phyloP scores from a whole-genome alignment of 1,140 invertebrate species.

The Microplitis mediator region DNA sequence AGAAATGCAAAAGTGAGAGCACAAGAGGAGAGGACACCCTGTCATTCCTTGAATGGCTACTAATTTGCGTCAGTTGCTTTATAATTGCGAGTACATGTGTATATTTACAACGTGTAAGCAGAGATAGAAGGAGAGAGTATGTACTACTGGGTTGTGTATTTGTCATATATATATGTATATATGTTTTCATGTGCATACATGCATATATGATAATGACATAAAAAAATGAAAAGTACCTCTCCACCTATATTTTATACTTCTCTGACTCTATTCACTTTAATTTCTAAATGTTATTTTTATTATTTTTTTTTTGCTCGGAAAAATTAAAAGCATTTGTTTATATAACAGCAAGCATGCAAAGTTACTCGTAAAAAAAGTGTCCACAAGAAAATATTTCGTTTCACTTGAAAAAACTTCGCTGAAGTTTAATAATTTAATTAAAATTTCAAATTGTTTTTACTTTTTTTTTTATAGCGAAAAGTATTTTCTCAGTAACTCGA shows the following conservation, averaged over 20 bases:
- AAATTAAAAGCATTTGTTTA: too few species aligned
- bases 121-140: background rate
- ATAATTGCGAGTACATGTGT: constrained; percentile 24
- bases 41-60: constrained; percentile 32
- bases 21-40: background rate
- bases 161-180: constrained; percentile 12
- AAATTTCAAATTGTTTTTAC: too few species aligned
- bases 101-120: constrained; percentile 11
- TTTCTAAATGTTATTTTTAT: background rate
- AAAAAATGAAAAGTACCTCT: background rate
- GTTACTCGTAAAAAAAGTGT: too few species aligned
- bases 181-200: background rate
- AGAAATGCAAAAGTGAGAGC: background rate
- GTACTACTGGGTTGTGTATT: too few species aligned
- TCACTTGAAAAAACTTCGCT: too few species aligned
- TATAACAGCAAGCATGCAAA: too few species aligned
- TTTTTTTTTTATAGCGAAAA: too few species aligned
- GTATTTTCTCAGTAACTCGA: too few species aligned
- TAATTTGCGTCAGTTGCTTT: constrained; percentile 32
- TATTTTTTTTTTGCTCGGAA: background rate
- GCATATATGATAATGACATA: background rate
- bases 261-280: constrained; percentile 3
- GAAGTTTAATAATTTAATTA: too few species aligned
- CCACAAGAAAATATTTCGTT: too few species aligned
- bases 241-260: background rate